phyloP scores from a whole-genome alignment of 2,797 vertebrate genomes.

The Hemitrygon akajei region DNA sequence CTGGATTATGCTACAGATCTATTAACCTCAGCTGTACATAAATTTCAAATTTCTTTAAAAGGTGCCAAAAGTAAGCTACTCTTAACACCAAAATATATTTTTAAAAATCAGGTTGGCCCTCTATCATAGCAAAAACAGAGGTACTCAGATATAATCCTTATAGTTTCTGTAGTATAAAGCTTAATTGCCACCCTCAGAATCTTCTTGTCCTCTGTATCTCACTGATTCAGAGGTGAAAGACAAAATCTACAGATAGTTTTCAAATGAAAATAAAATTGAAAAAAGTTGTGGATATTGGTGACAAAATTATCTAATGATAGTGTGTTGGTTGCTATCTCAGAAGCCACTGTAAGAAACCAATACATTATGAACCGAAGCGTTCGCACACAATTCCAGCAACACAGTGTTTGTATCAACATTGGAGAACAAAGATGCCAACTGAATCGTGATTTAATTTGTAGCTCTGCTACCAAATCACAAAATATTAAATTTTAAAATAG shows the following conservation, averaged over 20 bases:
- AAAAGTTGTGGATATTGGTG: background rate
- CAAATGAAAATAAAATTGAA: background rate
- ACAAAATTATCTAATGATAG: background rate
- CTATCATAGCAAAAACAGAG: background rate
- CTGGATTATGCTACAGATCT: background rate
- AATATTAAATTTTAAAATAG: background rate
- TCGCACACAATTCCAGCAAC: background rate
- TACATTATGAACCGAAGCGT: background rate
- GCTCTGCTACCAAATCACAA: background rate
- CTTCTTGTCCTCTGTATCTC: background rate
- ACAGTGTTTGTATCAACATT: background rate
- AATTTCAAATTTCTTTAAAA: background rate
- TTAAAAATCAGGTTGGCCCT: no score
- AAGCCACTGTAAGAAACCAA: background rate
- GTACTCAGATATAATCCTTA: background rate
- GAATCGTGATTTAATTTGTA: background rate
- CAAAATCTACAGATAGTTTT: background rate
- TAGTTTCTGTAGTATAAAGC: background rate
- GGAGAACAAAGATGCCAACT: background rate
- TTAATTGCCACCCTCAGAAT: no score
- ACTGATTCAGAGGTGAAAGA: background rate
- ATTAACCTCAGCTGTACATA: background rate
- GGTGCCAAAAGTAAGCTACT: background rate
- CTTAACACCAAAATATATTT: background rate
- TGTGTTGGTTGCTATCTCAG: background rate